Evolutionary conservation across 23 tunicate species (phyloP).

Genomic region (Ciona savignyi): DNA sequence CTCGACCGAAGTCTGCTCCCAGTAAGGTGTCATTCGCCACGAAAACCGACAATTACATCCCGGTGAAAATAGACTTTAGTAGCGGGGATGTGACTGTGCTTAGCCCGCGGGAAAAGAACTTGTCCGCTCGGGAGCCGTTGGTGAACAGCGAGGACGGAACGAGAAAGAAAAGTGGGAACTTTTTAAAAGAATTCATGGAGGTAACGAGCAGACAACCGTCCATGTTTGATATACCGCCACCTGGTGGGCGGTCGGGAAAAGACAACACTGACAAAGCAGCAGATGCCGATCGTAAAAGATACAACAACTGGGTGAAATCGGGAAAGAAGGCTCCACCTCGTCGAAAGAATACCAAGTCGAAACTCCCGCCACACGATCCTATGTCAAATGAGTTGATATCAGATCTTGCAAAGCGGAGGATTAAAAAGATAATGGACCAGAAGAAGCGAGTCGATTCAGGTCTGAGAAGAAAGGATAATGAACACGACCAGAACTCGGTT

Average conservation of each 20-base stretch:
- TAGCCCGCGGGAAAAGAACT: constrained; percentile 1
- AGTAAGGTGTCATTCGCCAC: constrained; percentile 35
- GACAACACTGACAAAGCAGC: neutral
- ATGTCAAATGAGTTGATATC: constrained; percentile 58
- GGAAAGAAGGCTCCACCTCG: constrained; percentile 18
- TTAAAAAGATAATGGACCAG: constrained; percentile 56
- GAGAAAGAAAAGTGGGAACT: neutral
- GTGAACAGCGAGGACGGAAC: constrained; percentile 5
- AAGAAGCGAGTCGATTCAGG: constrained; percentile 73
- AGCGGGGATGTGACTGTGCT: constrained; percentile 46
- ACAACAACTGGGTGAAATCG: constrained; percentile 69
- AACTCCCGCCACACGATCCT: constrained; percentile 59
- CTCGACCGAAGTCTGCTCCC: constrained; percentile 83
- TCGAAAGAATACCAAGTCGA: constrained; percentile 8
- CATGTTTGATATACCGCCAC: constrained; percentile 38
- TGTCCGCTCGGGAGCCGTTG: constrained; percentile 41
- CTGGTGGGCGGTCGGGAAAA: constrained; percentile 4
- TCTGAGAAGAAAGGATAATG: constrained; percentile 10
- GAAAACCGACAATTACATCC: constrained; percentile 12
- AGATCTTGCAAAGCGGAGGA: constrained; percentile 66
- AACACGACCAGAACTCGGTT: constrained; percentile 5
- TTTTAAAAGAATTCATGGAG: constrained; percentile 33
- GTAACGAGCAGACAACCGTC: constrained; percentile 10
- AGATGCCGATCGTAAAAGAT: constrained; percentile 28
- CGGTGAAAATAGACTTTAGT: constrained; percentile 37